A percentile compares a stretch with the other conserved stretches of the same genome.
Conservation (phyloP, 2,888 invertebrate genomes). For the Cosmopolites sordidus region DNA sequence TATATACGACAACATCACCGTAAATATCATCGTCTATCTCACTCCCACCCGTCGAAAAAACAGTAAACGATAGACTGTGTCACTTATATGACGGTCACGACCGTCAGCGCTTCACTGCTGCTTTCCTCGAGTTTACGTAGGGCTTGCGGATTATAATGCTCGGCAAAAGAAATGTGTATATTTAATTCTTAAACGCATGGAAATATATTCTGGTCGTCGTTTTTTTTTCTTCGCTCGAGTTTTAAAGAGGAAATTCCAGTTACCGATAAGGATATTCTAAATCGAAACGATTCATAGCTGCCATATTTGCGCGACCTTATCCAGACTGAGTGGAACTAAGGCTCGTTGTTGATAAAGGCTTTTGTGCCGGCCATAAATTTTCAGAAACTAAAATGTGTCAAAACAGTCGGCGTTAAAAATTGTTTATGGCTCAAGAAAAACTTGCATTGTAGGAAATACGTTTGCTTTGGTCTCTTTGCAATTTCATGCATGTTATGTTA, state of each 20-base stretch:
- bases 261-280: not conserved
- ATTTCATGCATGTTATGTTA: no score
- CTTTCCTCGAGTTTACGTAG: constrained; percentile 5
- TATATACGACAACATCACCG: constrained; percentile 4
- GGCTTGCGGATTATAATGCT: constrained; percentile 12
- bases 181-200: constrained; percentile 13
- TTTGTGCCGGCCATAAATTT: not conserved
- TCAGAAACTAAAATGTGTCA: not conserved
- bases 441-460: no score
- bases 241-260: not conserved
- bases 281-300: not conserved
- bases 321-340: not conserved
- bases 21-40: constrained; percentile 7
- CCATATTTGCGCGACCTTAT: not conserved
- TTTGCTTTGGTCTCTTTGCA: no score
- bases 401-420: not conserved
- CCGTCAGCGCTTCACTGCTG: not conserved
- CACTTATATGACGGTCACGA: not conserved
- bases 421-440: not conserved
- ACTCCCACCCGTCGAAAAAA: not conserved
- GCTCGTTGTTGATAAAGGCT: not conserved
- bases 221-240: no score
- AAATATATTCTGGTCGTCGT: not conserved
- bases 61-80: not conserved
- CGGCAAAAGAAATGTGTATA: not conserved